Conservation (phyloP, 1,140 invertebrate genomes). For the Drosophila leontia region DNA sequence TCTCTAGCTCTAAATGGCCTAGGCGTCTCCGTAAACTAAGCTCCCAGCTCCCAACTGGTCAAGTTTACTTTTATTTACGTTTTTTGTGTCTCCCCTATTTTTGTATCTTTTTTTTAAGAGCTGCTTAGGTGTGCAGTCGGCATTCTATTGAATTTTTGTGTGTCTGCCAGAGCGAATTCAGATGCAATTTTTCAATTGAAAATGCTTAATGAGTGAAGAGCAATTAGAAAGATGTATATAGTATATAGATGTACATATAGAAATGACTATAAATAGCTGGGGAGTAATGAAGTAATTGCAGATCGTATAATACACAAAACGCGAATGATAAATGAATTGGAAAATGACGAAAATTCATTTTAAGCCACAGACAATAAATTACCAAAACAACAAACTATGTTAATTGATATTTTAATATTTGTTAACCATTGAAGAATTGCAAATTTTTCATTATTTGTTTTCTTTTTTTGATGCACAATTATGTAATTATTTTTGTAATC, state of each 20-base stretch:
- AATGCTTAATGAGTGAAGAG: conserved; percentile 46
- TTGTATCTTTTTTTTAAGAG: conserved; percentile 14
- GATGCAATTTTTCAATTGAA: conserved; percentile 75
- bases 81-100: conserved; percentile 10
- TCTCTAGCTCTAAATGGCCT: conserved; percentile 50
- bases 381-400: neutral
- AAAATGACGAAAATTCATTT: conserved; percentile 26
- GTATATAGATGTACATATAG: conserved; percentile 9
- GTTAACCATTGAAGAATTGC: conserved; percentile 4
- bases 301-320: conserved; percentile 23
- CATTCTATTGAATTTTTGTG: conserved; percentile 36
- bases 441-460: neutral
- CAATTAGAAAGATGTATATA: conserved; percentile 49
- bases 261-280: conserved; percentile 32
- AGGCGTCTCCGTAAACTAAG: conserved; percentile 29
- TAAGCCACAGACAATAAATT: conserved; percentile 1
- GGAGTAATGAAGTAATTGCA: conserved; percentile 48
- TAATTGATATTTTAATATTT: conserved; percentile 7
- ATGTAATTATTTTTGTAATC: conserved; percentile 7
- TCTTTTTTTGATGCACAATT: neutral
- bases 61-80: conserved; percentile 45
- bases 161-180: conserved; percentile 47
- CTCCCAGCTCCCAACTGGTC: conserved; percentile 38
- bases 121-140: conserved; percentile 30
- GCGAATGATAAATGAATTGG: conserved; percentile 38